Base-by-base conservation (phyloP, 2,888 invertebrate species). In the Lathronympha strigana region DNA sequence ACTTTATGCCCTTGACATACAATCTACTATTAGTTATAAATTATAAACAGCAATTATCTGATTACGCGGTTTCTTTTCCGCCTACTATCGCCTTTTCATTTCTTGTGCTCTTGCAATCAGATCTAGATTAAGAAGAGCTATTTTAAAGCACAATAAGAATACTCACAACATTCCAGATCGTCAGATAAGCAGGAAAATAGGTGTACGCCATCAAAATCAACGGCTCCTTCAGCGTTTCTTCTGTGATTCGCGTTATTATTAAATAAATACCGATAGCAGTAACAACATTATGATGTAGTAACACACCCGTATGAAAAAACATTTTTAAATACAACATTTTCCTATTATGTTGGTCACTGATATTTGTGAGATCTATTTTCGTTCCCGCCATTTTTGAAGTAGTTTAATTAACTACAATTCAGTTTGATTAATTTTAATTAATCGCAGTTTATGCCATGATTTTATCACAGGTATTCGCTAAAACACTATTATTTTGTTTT, bases 111-210 rank as follows among this genome's bases (percentile, higher is more conserved):
- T n/a, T n/a, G n/a, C n/a, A n/a, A n/a, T n/a, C n/a, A n/a, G n/a
- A n/a, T n/a, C n/a, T n/a, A n/a, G n/a, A 28, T 8, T 3, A 28
- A 8, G 1, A 8, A 28, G 8, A 28, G 5, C 28, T 8, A 28
- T 28, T 3, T 11, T 11, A 33, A 9, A 11, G 1, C 3, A 11
- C 9, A 33, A 1, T 1, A 33, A 33, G 1, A 1, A 1, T 15
- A 60, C 64, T 64, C 45, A 64, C 64, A 19, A 38, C n/a, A 53
- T 64, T 64, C 64, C 64, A 64, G 15, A 53, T 13, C 2, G 64
- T 64, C 0, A 64, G 19, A 6, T 43, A 60, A 4, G 15, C 43
- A 9, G 25, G 19, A 25, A 53, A 53, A 19, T 60, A 60, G 3
- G 21, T 45, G 8, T 53, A 45, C 2, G 58, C 64, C 15, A 28